These are phyloP conservation scores for Muscicapa comitata DNA, from an alignment of 2,797 vertebrate species.

Conservation along the genomic window DNA sequence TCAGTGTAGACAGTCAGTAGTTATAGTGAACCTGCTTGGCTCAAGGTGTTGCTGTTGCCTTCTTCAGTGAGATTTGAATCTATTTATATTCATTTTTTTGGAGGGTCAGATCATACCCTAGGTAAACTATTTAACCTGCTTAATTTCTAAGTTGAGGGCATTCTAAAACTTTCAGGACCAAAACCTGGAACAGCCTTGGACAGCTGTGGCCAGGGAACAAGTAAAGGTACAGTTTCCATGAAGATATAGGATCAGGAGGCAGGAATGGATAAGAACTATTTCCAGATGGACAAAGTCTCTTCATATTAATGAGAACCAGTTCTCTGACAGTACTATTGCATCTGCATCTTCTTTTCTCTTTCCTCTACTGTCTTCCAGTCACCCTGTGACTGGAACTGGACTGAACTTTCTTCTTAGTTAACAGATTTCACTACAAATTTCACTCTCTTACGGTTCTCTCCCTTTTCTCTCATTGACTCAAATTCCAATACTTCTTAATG, in stretches of 20 bases:
- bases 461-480: not conserved
- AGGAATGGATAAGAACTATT: not conserved
- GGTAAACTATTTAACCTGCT: not conserved
- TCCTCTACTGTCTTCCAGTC: not conserved
- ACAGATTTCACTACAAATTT: not conserved
- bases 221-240: not conserved
- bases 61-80: not conserved
- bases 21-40: not conserved
- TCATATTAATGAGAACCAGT: not conserved
- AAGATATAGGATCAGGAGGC: not conserved
- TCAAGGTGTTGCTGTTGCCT: not conserved
- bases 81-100: not conserved
- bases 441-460: not conserved
- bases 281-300: not conserved
- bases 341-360: not conserved
- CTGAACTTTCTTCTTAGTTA: not conserved
- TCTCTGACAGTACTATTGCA: not conserved
- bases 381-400: not conserved
- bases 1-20: not conserved
- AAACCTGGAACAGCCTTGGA: not conserved
- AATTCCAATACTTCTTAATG: not conserved
- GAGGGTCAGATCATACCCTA: not conserved
- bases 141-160: not conserved
- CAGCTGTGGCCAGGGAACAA: not conserved
- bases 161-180: not conserved